Conservation (phyloP, 1,140 invertebrate genomes). For the Capitella teleta region DNA sequence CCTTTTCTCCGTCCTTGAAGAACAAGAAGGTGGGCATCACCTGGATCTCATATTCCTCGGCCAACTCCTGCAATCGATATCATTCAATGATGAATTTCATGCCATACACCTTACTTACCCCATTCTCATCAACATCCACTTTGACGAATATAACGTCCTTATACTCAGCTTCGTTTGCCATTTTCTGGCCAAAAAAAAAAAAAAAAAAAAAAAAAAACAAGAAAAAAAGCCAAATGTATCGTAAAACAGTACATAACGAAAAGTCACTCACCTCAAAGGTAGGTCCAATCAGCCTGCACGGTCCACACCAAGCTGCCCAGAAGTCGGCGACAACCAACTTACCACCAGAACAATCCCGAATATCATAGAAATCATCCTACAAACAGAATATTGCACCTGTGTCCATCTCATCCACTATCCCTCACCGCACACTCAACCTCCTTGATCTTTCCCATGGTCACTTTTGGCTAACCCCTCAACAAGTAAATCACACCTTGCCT, state of each 20-base stretch:
- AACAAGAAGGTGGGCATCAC: slow-evolving; percentile 92
- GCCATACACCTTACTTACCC: slow-evolving; percentile 40
- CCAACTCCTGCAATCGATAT: slow-evolving; percentile 50
- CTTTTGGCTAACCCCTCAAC: too few relatives aligned
- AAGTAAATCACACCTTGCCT: too few relatives aligned
- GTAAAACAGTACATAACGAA: too few relatives aligned
- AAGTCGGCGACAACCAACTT: slow-evolving; percentile 80
- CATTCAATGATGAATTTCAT: neutral
- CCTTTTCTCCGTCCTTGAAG: slow-evolving; percentile 61
- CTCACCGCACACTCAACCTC: too few relatives aligned
- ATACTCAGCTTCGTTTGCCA: slow-evolving; percentile 31
- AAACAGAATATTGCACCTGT: slow-evolving; percentile 25
- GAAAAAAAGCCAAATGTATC: neutral
- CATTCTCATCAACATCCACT: slow-evolving; percentile 77
- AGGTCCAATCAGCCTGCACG: slow-evolving; percentile 84
- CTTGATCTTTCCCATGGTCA: too few relatives aligned
- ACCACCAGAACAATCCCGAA: slow-evolving; percentile 62
- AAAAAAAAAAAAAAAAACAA: slow-evolving; percentile 9
- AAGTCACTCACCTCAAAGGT: slow-evolving; percentile 46
- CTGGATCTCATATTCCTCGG: slow-evolving; percentile 63
- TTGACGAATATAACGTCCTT: slow-evolving; percentile 54
- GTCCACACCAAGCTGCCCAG: slow-evolving; percentile 59
- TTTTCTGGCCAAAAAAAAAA: slow-evolving; percentile 50
- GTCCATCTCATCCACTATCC: too few relatives aligned
- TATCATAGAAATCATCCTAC: slow-evolving; percentile 58